phyloP scores from a whole-genome alignment of 2,888 invertebrate genomes.

The Caenorhabditis afra region DNA sequence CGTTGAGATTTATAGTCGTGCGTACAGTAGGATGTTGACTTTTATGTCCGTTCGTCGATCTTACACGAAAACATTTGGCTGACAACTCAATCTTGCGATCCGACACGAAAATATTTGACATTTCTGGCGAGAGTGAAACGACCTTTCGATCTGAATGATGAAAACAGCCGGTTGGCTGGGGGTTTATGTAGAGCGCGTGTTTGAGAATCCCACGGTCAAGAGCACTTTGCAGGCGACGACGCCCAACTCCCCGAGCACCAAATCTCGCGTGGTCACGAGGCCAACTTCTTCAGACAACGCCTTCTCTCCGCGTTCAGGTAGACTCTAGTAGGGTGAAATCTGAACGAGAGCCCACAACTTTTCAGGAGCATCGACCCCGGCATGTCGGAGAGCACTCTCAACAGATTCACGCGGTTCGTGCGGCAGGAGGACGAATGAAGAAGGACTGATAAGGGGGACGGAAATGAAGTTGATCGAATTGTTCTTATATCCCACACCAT shows the following conservation, averaged over 20 bases:
- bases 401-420: slow-evolving; percentile 53
- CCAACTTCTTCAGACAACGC: slow-evolving; percentile 61
- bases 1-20: slow-evolving; percentile 47
- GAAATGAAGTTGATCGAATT: slow-evolving; percentile 33
- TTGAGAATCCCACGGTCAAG: slow-evolving; percentile 46
- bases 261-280: slow-evolving; percentile 60
- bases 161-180: background rate
- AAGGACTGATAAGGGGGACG: slow-evolving; percentile 1
- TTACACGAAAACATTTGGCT: slow-evolving; percentile 60
- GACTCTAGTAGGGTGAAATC: background rate
- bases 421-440: slow-evolving; percentile 28
- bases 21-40: slow-evolving; percentile 47
- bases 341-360: background rate
- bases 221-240: slow-evolving; percentile 32
- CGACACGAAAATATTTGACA: slow-evolving; percentile 59
- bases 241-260: slow-evolving; percentile 56
- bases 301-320: slow-evolving; percentile 64
- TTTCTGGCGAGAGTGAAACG: slow-evolving; percentile 17
- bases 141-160: slow-evolving; percentile 10
- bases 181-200: slow-evolving; percentile 24
- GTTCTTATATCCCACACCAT: slow-evolving; percentile 9
- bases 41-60: slow-evolving; percentile 44
- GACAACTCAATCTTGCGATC: slow-evolving; percentile 58
- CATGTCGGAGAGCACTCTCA: slow-evolving; percentile 54
- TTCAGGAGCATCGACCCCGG: slow-evolving; percentile 56